These are phyloP conservation scores for Alexandromys fortis DNA, from an alignment of 2,113 vertebrate species.

Conservation along the genomic window DNA sequence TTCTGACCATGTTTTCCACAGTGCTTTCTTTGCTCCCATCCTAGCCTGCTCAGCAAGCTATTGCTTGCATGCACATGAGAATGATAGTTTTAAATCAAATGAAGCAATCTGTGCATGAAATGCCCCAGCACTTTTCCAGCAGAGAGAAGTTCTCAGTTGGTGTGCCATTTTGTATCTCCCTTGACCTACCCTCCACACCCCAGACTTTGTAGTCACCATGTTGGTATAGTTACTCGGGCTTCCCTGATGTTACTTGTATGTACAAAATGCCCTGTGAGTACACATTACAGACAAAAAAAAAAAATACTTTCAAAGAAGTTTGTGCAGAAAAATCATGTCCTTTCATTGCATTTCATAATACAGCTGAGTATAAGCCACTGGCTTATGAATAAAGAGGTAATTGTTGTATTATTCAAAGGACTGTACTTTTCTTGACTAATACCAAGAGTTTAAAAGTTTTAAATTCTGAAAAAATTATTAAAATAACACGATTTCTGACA, in stretches of 20 bases:
- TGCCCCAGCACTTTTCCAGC: not conserved
- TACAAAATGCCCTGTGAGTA: not conserved
- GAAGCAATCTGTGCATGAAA: not conserved
- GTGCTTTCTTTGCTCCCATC: not conserved
- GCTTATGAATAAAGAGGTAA: constrained; percentile 46
- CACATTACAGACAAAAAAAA: not conserved
- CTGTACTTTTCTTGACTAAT: not conserved
- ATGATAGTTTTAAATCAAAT: not conserved
- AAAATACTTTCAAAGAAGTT: not conserved
- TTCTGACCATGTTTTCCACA: not conserved
- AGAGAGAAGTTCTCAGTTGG: not conserved
- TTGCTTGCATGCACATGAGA: not conserved
- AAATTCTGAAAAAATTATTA: constrained; percentile 69
- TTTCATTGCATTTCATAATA: constrained; percentile 55
- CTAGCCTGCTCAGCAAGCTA: not conserved
- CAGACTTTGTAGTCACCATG: too few species aligned
- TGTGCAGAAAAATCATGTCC: not conserved
- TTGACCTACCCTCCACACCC: not conserved
- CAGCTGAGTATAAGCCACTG: not conserved
- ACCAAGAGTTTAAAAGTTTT: constrained; percentile 49
- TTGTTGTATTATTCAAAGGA: constrained; percentile 67
- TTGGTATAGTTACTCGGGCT: not conserved
- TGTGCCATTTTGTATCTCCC: not conserved
- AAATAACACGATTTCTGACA: constrained; percentile 48
- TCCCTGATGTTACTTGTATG: not conserved